Conservation (phyloP, 2,797 vertebrate species). For the Chelonia mydas region DNA sequence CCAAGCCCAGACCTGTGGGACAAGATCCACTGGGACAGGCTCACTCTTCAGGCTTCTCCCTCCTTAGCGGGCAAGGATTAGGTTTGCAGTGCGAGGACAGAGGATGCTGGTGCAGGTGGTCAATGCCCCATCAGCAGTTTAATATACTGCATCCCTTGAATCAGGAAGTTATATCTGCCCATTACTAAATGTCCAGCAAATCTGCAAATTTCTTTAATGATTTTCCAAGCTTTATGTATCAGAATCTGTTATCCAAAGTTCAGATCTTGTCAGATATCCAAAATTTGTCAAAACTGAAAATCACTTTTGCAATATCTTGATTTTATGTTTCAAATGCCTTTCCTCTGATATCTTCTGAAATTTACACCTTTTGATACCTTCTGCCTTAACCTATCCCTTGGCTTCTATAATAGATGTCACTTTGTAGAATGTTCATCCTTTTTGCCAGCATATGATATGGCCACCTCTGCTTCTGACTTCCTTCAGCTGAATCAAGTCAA, state of each 20-base stretch:
- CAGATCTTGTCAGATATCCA: not conserved
- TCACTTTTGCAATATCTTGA: not conserved
- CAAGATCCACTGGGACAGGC: not conserved
- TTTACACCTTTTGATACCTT: not conserved
- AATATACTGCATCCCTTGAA: not conserved
- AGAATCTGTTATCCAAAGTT: not conserved
- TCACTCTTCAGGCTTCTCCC: not conserved
- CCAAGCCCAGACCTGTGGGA: not conserved
- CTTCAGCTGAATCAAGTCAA: not conserved
- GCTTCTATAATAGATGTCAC: conserved; percentile 19
- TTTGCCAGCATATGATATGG: conserved; percentile 6
- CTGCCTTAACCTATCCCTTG: conserved; percentile 8
- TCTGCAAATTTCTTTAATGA: not conserved
- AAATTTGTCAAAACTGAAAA: conserved; percentile 3
- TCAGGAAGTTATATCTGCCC: not conserved
- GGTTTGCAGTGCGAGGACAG: not conserved
- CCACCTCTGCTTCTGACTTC: conserved; percentile 6
- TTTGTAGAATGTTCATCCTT: conserved; percentile 24
- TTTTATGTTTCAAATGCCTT: conserved; percentile 40
- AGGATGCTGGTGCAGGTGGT: not conserved
- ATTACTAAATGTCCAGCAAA: not conserved
- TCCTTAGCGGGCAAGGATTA: not conserved
- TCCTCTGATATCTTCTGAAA: conserved; percentile 48
- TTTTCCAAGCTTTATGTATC: not conserved
- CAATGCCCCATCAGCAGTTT: not conserved